Base-by-base conservation (phyloP, 2,113 vertebrate genomes). In the Takifugu flavidus region DNA sequence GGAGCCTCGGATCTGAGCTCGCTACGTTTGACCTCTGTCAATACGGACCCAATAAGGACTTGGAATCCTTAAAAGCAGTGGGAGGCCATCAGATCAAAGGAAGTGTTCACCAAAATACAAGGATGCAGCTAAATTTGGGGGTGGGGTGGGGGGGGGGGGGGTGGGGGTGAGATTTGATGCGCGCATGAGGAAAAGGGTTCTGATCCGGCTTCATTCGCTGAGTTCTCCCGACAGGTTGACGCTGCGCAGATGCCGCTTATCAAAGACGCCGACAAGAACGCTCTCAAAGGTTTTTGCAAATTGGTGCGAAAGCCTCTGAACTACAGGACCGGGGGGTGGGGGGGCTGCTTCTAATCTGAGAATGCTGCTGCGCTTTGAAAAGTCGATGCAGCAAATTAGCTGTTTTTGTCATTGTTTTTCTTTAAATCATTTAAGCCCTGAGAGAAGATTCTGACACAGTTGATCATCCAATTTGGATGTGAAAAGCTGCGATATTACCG, bases 361-460 rank as follows among this genome's bases (percentile, higher is more conserved):
- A 75, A 84, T 75, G 65, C 79, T 72, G 75, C 69, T 65, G 63
- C 68, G 74, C 59, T 70, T 71, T 80, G 72, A 82, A 72, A 78
- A 72, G 77, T 39, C 0, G 57, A 62, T 82, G 62, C 47, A 78
- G 74, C 46, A 84, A 76, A 82, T 80, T 80, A 39, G 34, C 5
- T 1, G 2, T 10, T 31, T 31, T 20, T 20, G 20, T 20, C 20
- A 20, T 20, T 20, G 62, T 66, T 80, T 57, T 69, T 71, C 70
- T 77, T 80, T 73, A 79, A 77, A 84, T 82, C 67, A 61, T 78
- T 83, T 83, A 52, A 77, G 69, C 72, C 60, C 65, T 71, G 63
- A 55, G 70, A 72, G 67, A 56, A 71, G 67, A 65, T 55, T 82
- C 70, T 77, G 72, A 82, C 70, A 83, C 70, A 43, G 39, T 56